Percentiles rank a stretch among this genome's conserved stretches.
Conservation (phyloP, 1,140 invertebrate genomes). For the Drosophila baimaii region DNA sequence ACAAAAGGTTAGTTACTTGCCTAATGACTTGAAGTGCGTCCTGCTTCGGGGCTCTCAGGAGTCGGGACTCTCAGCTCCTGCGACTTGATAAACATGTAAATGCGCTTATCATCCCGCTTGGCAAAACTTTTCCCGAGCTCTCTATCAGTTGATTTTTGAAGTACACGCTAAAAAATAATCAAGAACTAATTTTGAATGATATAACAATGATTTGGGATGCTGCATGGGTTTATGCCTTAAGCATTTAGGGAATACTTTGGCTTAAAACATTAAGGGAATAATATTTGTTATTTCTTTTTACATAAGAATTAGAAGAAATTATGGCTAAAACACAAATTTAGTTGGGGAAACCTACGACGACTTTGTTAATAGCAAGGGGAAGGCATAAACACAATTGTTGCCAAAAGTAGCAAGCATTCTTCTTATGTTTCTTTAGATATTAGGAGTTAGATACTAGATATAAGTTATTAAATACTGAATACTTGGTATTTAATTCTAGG, state of each 20-base stretch:
- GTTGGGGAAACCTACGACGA: too few species aligned
- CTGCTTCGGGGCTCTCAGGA: background rate
- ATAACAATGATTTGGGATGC: background rate
- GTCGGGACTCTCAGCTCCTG: conserved; percentile 4
- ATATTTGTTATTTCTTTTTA: too few species aligned
- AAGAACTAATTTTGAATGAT: background rate
- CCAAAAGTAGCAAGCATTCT: background rate
- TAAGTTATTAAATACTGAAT: too few species aligned
- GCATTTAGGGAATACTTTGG: too few species aligned
- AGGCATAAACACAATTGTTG: background rate
- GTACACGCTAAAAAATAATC: conserved; percentile 1
- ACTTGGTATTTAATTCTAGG: too few species aligned
- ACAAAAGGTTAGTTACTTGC: conserved; percentile 82
- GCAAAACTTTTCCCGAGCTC: conserved; percentile 37
- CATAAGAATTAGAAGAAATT: background rate
- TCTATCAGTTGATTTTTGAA: conserved; percentile 56
- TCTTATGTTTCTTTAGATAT: too few species aligned
- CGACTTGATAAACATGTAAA: conserved; percentile 77
- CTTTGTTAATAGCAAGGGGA: too few species aligned
- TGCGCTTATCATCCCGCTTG: conserved; percentile 71
- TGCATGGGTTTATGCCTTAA: too few species aligned
- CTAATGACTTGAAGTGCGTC: conserved; percentile 78
- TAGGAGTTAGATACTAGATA: too few species aligned
- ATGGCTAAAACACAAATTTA: background rate
- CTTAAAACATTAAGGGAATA: too few species aligned